Base-by-base conservation (phyloP, 2,113 vertebrate species). In the Sorex araneus region DNA sequence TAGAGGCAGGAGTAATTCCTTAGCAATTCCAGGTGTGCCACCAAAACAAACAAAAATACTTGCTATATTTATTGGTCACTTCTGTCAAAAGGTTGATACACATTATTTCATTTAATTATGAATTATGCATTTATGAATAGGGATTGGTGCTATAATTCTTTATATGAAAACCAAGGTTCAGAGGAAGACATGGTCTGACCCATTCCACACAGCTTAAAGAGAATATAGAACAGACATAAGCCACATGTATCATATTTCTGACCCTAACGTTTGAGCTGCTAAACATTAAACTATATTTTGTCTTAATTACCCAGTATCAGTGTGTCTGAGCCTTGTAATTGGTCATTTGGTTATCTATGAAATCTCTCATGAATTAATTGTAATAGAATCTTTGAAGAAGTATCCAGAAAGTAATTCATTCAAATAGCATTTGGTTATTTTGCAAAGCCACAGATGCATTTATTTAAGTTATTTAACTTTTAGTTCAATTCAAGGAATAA, bases 401-500 rank as follows among this genome's bases (percentile, higher is more conserved):
- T 27, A 19, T 43, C 8, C 40, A 32, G 66, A 54, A 83, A 85
- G 50, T 27, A 71, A 94, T 47, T 45, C 32, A 34, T 75, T 85
- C 0, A 2, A 85, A 36, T 43, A 89, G 34, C 12, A 71, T 84
- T 91, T 43, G 23, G 16, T 80, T 90, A 40, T 47, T 79, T 77
- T 73, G 18, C 0, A 73, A 77, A 95, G 83, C 18, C 87, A 71
- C 27, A 84, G 3, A 32, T 27, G 47, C 12, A 18, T 18, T 64
- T 28, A 78, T 74, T 85, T 91, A 50, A 69, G 11, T 84, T 54
- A 71, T 16, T 91, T 15, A 2, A 6, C 63, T 8, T 36, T 21
- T 95, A 64, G 28, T 79, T 87, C n/a, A 77, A 25, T 54, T 81
- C 19, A 45, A 90, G 64, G 85, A 85, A 95, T 78, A 88, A 9